Evolutionary conservation across 2,797 vertebrate genomes (phyloP).

Genomic region (Crax fasciolata): DNA sequence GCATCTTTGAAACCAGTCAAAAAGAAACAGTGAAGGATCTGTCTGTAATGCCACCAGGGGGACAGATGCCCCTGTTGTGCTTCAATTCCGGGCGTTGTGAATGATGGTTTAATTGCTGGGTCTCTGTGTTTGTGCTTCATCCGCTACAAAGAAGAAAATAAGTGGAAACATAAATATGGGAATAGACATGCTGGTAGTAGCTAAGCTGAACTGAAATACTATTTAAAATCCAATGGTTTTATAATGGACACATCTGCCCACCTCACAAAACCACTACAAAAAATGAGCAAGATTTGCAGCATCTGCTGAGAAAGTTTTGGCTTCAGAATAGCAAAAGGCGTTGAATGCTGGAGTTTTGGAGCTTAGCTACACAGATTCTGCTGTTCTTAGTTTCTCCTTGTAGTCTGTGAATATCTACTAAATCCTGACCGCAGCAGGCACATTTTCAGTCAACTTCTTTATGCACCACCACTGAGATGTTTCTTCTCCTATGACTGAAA

Average conservation of each 20-base stretch:
- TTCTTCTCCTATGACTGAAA: background rate
- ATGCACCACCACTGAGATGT: background rate
- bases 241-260: conserved; percentile 44
- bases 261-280: conserved; percentile 23
- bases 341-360: conserved; percentile 19
- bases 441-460: background rate
- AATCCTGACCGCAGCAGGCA: background rate
- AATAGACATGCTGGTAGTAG: conserved; percentile 40
- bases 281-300: conserved; percentile 16
- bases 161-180: conserved; percentile 53
- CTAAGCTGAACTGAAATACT: background rate
- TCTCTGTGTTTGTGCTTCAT: background rate
- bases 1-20: conserved; percentile 26
- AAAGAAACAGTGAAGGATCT: conserved; percentile 42
- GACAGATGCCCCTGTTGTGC: conserved; percentile 24
- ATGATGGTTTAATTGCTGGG: conserved; percentile 43
- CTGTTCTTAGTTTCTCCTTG: background rate
- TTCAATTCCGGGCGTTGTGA: conserved; percentile 36
- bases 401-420: background rate
- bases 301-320: background rate
- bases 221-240: conserved; percentile 56
- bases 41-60: conserved; percentile 1
- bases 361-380: background rate
- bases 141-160: conserved; percentile 50
- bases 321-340: conserved; percentile 34